Evolutionary conservation across 2,888 invertebrate species (phyloP).

Genomic region (Anoplius nigerrimus): DNA sequence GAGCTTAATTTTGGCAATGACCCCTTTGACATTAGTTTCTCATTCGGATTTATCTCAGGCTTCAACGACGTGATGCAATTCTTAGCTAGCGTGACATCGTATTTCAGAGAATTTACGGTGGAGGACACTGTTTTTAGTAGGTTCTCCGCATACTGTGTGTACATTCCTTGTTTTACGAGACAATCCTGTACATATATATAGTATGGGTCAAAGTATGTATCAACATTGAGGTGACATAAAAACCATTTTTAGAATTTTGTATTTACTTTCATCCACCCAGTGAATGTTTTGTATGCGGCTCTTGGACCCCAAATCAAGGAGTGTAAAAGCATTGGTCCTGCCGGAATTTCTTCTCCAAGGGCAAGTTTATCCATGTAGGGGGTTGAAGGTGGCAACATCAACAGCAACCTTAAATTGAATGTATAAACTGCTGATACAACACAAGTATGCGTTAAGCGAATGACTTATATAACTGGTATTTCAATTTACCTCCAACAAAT

Average conservation of each 20-base stretch:
- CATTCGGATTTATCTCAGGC: conserved; percentile 73
- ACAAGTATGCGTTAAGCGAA: neutral
- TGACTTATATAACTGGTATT: neutral
- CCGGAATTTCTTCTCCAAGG: conserved; percentile 81
- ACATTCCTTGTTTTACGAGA: conserved; percentile 92
- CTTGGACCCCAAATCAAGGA: conserved; percentile 93
- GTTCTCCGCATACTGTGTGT: conserved; percentile 85
- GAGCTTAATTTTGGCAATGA: conserved; percentile 83
- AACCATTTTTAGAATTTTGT: neutral
- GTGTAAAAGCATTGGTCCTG: conserved; percentile 85
- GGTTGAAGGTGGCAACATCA: conserved; percentile 92
- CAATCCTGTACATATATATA: conserved; percentile 79
- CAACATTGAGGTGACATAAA: no score
- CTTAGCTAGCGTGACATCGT: conserved; percentile 80
- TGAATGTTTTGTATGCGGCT: conserved; percentile 88
- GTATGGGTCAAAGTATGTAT: no score
- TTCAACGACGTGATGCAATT: conserved; percentile 78
- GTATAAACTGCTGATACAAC: neutral
- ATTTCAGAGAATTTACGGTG: conserved; percentile 81
- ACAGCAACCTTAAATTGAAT: conserved; percentile 79
- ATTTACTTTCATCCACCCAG: conserved; percentile 87
- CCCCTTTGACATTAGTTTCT: conserved; percentile 71
- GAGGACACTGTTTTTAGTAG: conserved; percentile 84
- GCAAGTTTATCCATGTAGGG: conserved; percentile 89
- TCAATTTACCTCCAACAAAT: conserved; percentile 86